These are phyloP conservation scores for Entomyzon cyanotis DNA, from an alignment of 2,113 vertebrate species.

Conservation along the genomic window DNA sequence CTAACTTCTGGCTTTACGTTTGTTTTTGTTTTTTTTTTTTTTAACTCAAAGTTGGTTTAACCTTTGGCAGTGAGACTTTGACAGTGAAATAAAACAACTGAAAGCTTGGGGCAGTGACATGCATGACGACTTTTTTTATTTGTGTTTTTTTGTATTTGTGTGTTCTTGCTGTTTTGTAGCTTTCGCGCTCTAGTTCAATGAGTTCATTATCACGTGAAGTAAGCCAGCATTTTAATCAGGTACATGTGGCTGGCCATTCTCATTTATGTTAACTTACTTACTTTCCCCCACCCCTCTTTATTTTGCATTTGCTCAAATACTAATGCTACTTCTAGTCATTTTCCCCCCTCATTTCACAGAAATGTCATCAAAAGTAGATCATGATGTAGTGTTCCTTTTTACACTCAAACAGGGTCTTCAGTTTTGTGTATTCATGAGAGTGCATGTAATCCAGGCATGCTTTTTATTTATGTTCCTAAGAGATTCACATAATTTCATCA, in stretches of 20 bases:
- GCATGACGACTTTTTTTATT: slow-evolving; percentile 74
- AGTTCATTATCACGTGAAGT: slow-evolving; percentile 97
- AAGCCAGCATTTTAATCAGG: slow-evolving; percentile 97
- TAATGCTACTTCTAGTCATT: slow-evolving; percentile 42
- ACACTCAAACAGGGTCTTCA: slow-evolving; percentile 45
- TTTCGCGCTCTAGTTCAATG: slow-evolving; percentile 97
- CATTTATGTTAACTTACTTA: slow-evolving; percentile 14
- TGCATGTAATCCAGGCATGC: slow-evolving; percentile 52
- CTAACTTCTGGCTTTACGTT: slow-evolving; percentile 36
- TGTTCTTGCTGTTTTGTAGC: slow-evolving; percentile 88
- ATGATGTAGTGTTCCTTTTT: slow-evolving; percentile 51
- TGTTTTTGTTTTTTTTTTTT: neutral
- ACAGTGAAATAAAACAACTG: slow-evolving; percentile 4
- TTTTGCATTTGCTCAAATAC: slow-evolving; percentile 24
- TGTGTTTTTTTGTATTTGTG: slow-evolving; percentile 75
- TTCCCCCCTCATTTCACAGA: neutral
- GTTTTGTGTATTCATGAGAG: neutral
- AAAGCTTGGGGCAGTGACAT: slow-evolving; percentile 65
- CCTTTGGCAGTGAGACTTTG: neutral
- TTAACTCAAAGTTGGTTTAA: neutral
- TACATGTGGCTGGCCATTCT: slow-evolving; percentile 82
- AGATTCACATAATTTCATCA: neutral
- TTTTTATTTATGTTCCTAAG: slow-evolving; percentile 5
- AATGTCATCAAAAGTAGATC: neutral
- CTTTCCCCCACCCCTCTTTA: neutral